A percentile compares a stretch with the other conserved stretches of the same genome.
Evolutionary conservation across 2,113 vertebrate species (phyloP).

Genomic region (Stictonetta naevosa): DNA sequence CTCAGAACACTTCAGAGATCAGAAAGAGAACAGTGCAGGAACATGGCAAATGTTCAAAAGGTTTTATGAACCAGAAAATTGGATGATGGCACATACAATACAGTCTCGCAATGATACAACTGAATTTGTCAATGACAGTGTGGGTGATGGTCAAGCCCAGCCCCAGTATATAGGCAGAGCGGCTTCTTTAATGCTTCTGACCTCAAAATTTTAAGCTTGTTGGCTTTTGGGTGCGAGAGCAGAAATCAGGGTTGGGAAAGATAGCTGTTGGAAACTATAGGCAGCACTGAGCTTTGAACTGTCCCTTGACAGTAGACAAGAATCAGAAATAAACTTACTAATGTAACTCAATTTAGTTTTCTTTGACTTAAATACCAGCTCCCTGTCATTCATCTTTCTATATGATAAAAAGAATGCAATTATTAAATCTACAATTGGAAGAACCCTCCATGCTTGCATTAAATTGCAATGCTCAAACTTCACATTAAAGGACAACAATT

Average conservation of each 20-base stretch:
- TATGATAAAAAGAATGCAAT: not conserved
- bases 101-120: not conserved
- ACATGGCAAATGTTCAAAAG: not conserved
- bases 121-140: not conserved
- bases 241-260: not conserved
- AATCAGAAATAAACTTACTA: not conserved
- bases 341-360: not conserved
- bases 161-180: not conserved
- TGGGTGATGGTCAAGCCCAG: not conserved
- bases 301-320: not conserved
- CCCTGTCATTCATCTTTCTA: not conserved
- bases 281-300: not conserved
- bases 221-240: not conserved
- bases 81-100: not conserved
- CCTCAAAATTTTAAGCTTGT: not conserved
- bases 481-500: not conserved
- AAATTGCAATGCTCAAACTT: not conserved
- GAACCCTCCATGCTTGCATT: not conserved
- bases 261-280: not conserved
- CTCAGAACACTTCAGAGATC: not conserved
- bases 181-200: not conserved
- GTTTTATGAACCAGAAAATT: not conserved
- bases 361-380: not conserved
- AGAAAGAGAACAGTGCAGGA: not conserved
- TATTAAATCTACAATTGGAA: not conserved